Base-by-base conservation (phyloP, 2,113 vertebrate species). In the Thalassarche chlororhynchos region DNA sequence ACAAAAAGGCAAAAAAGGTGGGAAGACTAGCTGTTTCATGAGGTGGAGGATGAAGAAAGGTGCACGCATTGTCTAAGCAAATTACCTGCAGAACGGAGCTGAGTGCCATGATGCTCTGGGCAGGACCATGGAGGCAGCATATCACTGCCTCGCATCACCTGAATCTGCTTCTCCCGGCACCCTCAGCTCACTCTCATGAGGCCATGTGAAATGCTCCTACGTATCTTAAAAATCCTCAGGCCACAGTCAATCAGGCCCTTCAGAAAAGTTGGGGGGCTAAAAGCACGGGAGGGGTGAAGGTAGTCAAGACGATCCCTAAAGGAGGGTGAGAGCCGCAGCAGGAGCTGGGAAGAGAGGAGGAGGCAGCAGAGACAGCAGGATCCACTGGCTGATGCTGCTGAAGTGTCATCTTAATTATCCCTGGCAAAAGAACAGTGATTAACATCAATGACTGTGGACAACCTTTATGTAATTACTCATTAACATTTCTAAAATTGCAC, bases 381-480 rank as follows among this genome's bases (percentile, higher is more conserved):
- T 20, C 70, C 78, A 65, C 90, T 87, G 94, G 74, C 94, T 95
- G 91, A 83, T 1, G 23, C 74, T 94, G 78, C 91, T 68, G 62
- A 92, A 97, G 94, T 94, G 87, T 95, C 82, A 71, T 96, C 91
- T 88, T 95, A 91, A 95, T 94, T 93, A 86, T 79, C 93, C 68
- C 96, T 97, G 95, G 96, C 97, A 96, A 95, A 96, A 96, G 95
- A 93, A 89, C 94, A 77, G 94, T 96, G 94, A 97, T 97, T 97
- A 97, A 97, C 94, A 94, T 95, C 87, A 31, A 91, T 93, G 96
- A 62, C 94, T 96, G 91, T 65, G 87, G 91, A 96, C 94, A 96
- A 95, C 94, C 97, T 91, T 91, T 94, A 91, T 96, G 95, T 97
- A 96, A 97, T 97, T 97, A 95, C 95, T 97, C 94, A 96, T 97